Percentiles rank a stretch among this genome's conserved stretches.
Conservation (phyloP, 2,113 vertebrate species). For the Trogon surrucura region DNA sequence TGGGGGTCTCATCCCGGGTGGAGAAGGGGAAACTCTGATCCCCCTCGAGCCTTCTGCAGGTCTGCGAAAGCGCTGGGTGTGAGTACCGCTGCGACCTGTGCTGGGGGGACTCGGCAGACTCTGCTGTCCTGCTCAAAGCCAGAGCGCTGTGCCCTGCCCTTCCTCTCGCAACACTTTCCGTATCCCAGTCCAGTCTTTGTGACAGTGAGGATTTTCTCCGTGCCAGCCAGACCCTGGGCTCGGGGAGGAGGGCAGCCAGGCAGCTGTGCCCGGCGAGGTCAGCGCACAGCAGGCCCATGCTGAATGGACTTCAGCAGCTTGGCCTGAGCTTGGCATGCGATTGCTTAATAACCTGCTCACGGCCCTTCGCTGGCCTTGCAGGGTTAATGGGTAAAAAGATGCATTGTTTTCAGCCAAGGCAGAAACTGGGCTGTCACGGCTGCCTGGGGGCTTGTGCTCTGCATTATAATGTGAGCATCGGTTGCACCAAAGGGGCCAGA, state of each 20-base stretch:
- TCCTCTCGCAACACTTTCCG: not conserved
- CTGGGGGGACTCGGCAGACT: not conserved
- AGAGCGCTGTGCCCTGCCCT: not conserved
- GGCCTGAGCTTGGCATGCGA: not conserved
- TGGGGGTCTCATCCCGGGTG: not conserved
- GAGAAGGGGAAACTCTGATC: not conserved
- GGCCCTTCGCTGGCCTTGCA: not conserved
- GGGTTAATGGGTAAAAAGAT: constrained; percentile 56
- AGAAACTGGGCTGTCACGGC: not conserved
- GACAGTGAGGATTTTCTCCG: not conserved
- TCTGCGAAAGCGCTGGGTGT: not conserved
- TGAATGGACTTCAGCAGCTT: not conserved
- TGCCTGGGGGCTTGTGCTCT: not conserved
- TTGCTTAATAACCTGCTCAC: constrained; percentile 7
- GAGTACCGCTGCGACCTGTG: fast-evolving
- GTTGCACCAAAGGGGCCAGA: fast-evolving
- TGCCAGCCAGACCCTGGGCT: not conserved
- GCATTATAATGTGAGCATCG: not conserved
- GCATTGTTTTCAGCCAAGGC: not conserved
- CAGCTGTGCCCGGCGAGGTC: not conserved
- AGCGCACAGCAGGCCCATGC: fast-evolving
- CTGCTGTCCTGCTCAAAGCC: not conserved
- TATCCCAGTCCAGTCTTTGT: not conserved
- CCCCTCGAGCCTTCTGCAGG: not conserved
- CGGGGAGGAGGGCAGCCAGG: fast-evolving